Conservation (phyloP, 2,888 invertebrate species). For the Sinodicranocentrus sp. region DNA sequence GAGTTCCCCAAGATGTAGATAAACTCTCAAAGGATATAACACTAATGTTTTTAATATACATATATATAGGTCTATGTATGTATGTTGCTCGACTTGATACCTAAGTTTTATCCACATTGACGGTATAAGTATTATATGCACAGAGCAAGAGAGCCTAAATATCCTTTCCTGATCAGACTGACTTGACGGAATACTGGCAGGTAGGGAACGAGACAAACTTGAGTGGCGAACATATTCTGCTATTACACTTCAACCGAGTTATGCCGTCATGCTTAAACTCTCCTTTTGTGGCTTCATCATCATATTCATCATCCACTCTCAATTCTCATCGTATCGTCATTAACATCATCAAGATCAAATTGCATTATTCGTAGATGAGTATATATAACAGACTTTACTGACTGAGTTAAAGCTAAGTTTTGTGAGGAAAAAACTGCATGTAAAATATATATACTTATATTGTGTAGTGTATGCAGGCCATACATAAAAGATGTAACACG, state of each 20-base stretch:
- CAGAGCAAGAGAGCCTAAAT: too few relatives aligned
- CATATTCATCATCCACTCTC: constrained; percentile 6
- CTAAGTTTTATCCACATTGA: too few relatives aligned
- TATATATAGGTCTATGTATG: too few relatives aligned
- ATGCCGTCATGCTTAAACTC: constrained; percentile 30
- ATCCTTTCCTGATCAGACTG: constrained; percentile 3
- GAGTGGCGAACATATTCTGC: not conserved
- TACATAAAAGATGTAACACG: constrained; percentile 58
- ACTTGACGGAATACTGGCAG: constrained; percentile 17
- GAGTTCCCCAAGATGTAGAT: constrained; percentile 64
- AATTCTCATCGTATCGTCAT: constrained; percentile 16
- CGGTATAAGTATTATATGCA: too few relatives aligned
- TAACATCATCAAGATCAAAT: constrained; percentile 26
- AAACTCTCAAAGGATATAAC: constrained; percentile 42
- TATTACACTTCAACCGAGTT: not conserved
- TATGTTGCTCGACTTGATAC: too few relatives aligned
- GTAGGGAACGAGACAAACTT: not conserved
- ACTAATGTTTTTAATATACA: too few relatives aligned
- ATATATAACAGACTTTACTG: not conserved
- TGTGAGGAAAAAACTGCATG: too few relatives aligned
- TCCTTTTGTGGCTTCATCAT: constrained; percentile 45
- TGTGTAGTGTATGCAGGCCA: not conserved
- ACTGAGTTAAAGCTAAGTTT: too few relatives aligned
- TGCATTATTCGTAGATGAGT: constrained; percentile 1
- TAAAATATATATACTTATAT: not conserved